Base-by-base conservation (phyloP, 1,140 invertebrate species). In the Ceratitis capitata region DNA sequence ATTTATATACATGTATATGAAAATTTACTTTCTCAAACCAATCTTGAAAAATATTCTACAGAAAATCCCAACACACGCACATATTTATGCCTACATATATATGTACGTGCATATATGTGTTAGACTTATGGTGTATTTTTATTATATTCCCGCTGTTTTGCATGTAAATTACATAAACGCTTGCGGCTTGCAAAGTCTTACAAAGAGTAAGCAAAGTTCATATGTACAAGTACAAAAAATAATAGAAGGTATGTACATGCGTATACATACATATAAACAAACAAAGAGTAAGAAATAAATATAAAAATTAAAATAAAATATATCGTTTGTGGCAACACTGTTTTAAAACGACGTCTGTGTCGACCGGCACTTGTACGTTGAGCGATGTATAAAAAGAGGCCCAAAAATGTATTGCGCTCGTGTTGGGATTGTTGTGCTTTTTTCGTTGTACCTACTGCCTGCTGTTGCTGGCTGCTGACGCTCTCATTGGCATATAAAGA, bases 351-450 rank as follows among this genome's bases (percentile, higher is more conserved):
- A 39, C 64, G 69, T 78, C 61, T 69, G 61, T 26, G 69, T 10
- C 39, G 69, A 78, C n/a, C n/a, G 26, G 69, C 69, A 45, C 23
- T 78, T 26, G 35, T 19, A 45, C 69, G 9, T 35, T 19, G 5
- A 3, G 7, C 39, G 64, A n/a, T 45, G n/a, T 39, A 35, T 45
- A 23, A 45, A 78, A 78, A 39, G 45, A 9, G 64, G 3, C 64
- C 64, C 32, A 69, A 69, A 78, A 78, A 45, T 16, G 16, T 23
- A 2, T 26, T 45, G 39, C 39, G 69, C 39, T 78, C 32, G 35
- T 45, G 23, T 78, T 78, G n/a, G 35, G n/a, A 78, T 45, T 78
- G 69, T 78, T n/a, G n/a, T n/a, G n/a, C n/a, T n/a, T n/a, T n/a
- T n/a, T n/a, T 78, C 9, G 32, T 12, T 42, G 69, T 23, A n/a